Base-by-base conservation (phyloP, 2,888 invertebrate genomes). In the Nomada ferruginata region DNA sequence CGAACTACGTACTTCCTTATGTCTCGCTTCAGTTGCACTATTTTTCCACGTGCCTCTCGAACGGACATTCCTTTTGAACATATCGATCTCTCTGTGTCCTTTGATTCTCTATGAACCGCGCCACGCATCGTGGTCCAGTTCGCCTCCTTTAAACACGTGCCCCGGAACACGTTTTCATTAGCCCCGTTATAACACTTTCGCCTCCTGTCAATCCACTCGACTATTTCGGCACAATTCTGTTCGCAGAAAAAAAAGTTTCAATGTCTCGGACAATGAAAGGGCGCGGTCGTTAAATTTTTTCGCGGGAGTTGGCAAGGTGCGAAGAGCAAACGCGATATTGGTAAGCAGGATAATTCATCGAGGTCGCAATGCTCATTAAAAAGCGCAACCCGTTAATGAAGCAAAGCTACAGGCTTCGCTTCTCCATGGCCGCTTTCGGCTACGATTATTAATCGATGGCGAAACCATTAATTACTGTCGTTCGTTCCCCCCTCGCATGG, bases 401-500 rank as follows among this genome's bases (percentile, higher is more conserved):
- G 65, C 55, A 52, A 47, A 23, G 69, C 23, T 60, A 53, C 59
- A 50, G 42, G 13, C 26, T 57, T 47, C 10, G 70, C 18, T 57
- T 61, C 53, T 69, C 68, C 65, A 69, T 59, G 53, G 71, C 53
- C 66, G 47, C 36, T 55, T 23, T 57, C 26, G 55, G 61, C 68
- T 66, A 64, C 73, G 82, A 83, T 85, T 77, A 79, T 81, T 76
- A 74, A 77, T 82, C 77, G 76, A 77, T 72, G 61, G 64, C 69
- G 64, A 72, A 71, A 73, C 78, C 83, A 86, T 87, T 79, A 85
- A 87, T 85, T 87, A 87, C 72, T 60, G 69, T 82, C 75, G 71
- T 76, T 82, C 72, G 76, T 64, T 70, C 69, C 29, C 59, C 73
- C 36, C 52, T 77, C 65, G 36, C 36, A 59, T 26, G 55, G 42